A percentile compares a stretch with the other conserved stretches of the same genome.
phyloP scores from a whole-genome alignment of 2,113 vertebrate species.

The Hyperoodon ampullatus region DNA sequence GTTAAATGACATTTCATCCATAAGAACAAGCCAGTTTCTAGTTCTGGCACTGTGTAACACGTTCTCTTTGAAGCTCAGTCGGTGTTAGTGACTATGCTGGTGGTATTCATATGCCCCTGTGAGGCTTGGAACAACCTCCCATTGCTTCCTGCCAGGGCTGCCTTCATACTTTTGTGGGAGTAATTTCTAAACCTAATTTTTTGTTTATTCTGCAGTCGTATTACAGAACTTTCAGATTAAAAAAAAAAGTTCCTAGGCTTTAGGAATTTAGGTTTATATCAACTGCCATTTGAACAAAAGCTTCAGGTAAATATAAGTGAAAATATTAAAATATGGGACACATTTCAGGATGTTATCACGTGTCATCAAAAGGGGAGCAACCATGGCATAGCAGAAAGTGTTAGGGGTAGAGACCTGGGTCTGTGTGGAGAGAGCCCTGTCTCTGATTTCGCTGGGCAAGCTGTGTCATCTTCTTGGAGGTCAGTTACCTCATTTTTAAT shows the following conservation, averaged over 20 bases:
- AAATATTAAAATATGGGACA: background rate
- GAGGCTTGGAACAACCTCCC: background rate
- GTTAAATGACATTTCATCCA: slow-evolving; percentile 50
- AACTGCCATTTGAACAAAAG: slow-evolving; percentile 35
- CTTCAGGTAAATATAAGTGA: background rate
- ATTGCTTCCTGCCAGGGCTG: background rate
- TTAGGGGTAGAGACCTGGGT: background rate
- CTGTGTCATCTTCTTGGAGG: background rate
- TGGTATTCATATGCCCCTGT: background rate
- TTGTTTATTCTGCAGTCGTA: background rate
- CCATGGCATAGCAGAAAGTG: background rate
- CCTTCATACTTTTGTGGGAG: slow-evolving; percentile 33
- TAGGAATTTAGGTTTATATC: background rate
- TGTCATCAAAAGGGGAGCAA: background rate
- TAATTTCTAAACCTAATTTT: slow-evolving; percentile 51
- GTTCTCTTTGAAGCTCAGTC: background rate
- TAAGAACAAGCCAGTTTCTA: background rate
- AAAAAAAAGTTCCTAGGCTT: background rate
- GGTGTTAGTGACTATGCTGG: slow-evolving; percentile 29
- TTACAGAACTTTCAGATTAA: slow-evolving; percentile 27
- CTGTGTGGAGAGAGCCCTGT: background rate
- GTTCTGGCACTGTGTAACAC: background rate
- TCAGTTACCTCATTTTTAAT: background rate
- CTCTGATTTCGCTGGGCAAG: background rate
- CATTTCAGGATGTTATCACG: background rate